Evolutionary conservation across 2,888 invertebrate species (phyloP).

Genomic region (Agrochola litura): DNA sequence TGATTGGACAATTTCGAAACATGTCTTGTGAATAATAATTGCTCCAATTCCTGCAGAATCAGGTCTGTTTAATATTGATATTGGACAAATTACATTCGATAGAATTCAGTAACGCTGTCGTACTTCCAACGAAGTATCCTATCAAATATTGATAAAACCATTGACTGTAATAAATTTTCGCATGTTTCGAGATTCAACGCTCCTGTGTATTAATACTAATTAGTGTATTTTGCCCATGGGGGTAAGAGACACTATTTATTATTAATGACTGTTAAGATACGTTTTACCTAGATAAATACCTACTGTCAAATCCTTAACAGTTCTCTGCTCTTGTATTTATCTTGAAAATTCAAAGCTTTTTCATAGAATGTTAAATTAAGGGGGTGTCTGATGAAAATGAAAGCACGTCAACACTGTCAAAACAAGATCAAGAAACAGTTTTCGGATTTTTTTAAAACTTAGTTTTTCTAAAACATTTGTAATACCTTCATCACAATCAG

Average conservation of each 20-base stretch:
- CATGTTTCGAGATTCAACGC: neutral
- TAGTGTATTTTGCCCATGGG: too few relatives aligned
- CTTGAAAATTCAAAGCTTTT: conserved; percentile 1
- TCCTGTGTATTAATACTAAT: neutral
- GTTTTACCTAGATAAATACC: conserved; percentile 2
- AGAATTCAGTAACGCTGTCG: conserved; percentile 7
- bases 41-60: neutral
- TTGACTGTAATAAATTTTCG: neutral
- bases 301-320: neutral
- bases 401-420: conserved; percentile 24
- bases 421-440: neutral
- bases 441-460: neutral
- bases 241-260: neutral
- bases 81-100: conserved; percentile 18
- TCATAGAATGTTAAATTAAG: conserved; percentile 13
- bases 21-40: neutral
- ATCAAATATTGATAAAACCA: neutral
- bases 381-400: conserved; percentile 9
- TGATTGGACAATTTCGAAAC: neutral
- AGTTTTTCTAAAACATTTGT: neutral
- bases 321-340: neutral
- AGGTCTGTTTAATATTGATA: conserved; percentile 1
- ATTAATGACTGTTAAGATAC: neutral
- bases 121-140: neutral
- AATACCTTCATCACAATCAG: too few relatives aligned